These are phyloP conservation scores for Mustela nigripes DNA, from an alignment of 2,113 vertebrate species.

Conservation along the genomic window DNA sequence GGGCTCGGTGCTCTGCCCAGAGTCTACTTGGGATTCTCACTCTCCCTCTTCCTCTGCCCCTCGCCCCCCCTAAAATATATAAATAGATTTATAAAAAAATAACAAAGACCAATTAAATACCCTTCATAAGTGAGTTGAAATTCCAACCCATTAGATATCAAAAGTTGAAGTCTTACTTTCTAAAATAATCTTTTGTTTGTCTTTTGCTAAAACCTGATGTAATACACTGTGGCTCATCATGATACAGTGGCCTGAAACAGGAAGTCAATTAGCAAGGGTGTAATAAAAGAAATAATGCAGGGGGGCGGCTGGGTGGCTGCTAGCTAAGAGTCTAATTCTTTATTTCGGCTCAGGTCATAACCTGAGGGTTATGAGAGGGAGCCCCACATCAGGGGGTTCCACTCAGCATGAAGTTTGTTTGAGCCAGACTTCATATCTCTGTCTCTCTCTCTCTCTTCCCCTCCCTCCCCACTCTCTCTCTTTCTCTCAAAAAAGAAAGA, in stretches of 20 bases:
- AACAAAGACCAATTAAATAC: not conserved
- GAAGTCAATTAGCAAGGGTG: not conserved
- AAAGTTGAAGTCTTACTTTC: constrained; percentile 11
- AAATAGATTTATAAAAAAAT: constrained; percentile 33
- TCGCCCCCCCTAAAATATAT: not conserved
- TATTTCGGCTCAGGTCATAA: not conserved
- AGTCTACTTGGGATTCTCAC: not conserved
- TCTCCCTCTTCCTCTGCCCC: not conserved
- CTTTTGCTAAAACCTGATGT: constrained; percentile 5
- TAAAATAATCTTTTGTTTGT: not conserved
- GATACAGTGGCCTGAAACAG: not conserved
- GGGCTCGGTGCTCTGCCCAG: not conserved
- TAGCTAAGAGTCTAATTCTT: not conserved
- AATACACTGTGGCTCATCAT: not conserved
- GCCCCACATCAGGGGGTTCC: not conserved
- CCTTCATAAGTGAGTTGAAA: constrained; percentile 7
- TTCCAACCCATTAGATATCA: not conserved
- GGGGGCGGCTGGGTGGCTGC: not conserved
- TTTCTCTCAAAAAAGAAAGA: too few species aligned
- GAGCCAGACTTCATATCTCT: not conserved
- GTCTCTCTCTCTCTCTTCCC: not conserved
- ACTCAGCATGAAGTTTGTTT: not conserved
- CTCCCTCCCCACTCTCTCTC: too few species aligned
- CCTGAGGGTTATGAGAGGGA: not conserved
- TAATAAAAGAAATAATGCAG: not conserved